Base-by-base conservation (phyloP, 2,797 vertebrate genomes). In the Euphonia xanthogaster region DNA sequence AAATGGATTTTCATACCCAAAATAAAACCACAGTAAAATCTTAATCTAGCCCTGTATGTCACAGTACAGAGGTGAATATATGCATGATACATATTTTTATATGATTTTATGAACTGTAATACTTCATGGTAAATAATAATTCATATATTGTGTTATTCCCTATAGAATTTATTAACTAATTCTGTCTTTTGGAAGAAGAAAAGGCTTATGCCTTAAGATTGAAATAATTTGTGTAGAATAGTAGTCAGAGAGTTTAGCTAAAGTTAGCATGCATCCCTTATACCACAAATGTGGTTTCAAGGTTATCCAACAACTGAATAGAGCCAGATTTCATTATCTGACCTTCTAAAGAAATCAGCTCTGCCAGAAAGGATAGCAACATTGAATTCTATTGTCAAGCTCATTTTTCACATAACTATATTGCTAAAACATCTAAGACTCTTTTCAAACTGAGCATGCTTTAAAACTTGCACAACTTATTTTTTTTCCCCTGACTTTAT, bases 271-370 rank as follows among this genome's bases (percentile, higher is more conserved):
- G 50, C 39, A 77, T 85, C 61, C 31, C 40, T 90, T 47, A 14
- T 70, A 73, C 18, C 44, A 67, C 42, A 86, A 86, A 85, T 77
- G 65, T 91, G 50, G 33, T 96, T 95, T 96, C 94, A 96, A 96
- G 91, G 84, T 91, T 96, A 94, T 80, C n/a, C 67, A 71, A 68
- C 33, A 90, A 50, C 25, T 62, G 82, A 92, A 89, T 37, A 95
- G n/a, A 82, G 51, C 8, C 91, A 71, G 70, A 88, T 90, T 75
- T 94, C 45, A 70, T 44, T 85, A 44, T 81, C 35, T 93, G 57
- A 81, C 84, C 65, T 88, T 88, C 55, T 19, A 87, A 94, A 94
- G 65, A 90, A 90, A 86, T 81, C 42, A 76, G 28, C 35, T 73
- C 35, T 73, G 70, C 27, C 72, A 68, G 93, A 88, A 95, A 85